Percentiles rank a stretch among this genome's conserved stretches.
Evolutionary conservation across 23 tunicate genomes (phyloP).

Genomic region (Halocynthia roretzi): DNA sequence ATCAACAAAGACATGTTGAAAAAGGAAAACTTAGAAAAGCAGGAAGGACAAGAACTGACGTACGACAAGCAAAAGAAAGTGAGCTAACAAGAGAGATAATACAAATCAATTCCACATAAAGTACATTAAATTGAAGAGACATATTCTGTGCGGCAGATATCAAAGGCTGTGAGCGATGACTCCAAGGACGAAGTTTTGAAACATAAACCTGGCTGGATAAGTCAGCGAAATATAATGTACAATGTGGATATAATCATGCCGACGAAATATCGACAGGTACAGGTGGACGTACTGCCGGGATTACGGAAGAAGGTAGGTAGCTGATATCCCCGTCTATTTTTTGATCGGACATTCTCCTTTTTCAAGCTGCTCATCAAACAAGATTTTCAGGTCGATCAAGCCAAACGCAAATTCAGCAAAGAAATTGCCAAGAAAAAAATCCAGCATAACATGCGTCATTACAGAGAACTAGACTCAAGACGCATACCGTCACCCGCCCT

Average conservation of each 20-base stretch:
- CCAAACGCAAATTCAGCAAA: slow-evolving; percentile 19
- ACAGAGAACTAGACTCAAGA: slow-evolving; percentile 48
- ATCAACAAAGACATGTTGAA: slow-evolving; percentile 8
- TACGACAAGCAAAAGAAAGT: no score
- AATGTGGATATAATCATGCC: slow-evolving; percentile 40
- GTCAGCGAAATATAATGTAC: slow-evolving; percentile 53
- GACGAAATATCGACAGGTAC: slow-evolving; percentile 30
- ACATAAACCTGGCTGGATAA: slow-evolving; percentile 54
- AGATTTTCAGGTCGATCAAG: slow-evolving; percentile 26
- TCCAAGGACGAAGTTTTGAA: slow-evolving; percentile 14
- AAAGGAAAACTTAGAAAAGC: not conserved
- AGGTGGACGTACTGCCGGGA: slow-evolving; percentile 33
- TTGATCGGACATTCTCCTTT: not conserved
- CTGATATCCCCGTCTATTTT: not conserved
- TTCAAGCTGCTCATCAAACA: not conserved
- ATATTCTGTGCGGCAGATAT: not conserved
- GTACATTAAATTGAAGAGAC: no score
- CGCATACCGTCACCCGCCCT: slow-evolving; percentile 36
- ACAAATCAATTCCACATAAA: no score
- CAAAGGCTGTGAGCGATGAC: not conserved
- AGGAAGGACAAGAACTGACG: no score
- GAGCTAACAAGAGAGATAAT: no score
- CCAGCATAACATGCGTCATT: slow-evolving; percentile 30
- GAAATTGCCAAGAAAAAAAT: slow-evolving; percentile 37
- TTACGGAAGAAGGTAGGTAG: slow-evolving; percentile 22